Percentiles rank a stretch among this genome's conserved stretches.
phyloP scores from a whole-genome alignment of 2,797 vertebrate species.

The Hippocampus kuda region DNA sequence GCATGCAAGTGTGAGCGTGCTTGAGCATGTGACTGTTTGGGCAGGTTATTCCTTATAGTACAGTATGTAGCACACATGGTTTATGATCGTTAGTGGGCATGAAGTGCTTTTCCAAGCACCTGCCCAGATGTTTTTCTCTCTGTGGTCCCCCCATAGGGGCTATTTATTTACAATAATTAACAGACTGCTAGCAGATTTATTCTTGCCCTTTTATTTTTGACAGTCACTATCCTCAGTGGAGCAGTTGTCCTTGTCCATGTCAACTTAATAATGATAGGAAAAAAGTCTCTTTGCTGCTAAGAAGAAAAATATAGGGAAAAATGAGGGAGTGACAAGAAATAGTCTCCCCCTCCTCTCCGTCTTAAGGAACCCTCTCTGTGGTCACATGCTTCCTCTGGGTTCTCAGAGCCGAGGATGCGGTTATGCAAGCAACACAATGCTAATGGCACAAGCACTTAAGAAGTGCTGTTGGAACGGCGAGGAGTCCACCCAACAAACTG shows the following conservation, averaged over 20 bases:
- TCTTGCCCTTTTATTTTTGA: constrained; percentile 3
- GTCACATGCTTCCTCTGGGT: constrained; percentile 36
- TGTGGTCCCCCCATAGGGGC: not conserved
- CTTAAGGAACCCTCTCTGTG: constrained; percentile 31
- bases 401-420: constrained; percentile 20
- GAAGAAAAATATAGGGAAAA: constrained; percentile 1
- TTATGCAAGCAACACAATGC: constrained; percentile 48
- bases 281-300: constrained; percentile 16
- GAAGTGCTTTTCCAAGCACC: not conserved
- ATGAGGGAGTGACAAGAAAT: not conserved
- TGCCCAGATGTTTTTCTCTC: constrained; percentile 24
- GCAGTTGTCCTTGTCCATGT: constrained; percentile 8
- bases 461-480: constrained; percentile 24
- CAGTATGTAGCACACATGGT: constrained; percentile 1
- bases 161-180: constrained; percentile 26
- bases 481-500: constrained; percentile 19
- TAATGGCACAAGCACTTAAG: constrained; percentile 53
- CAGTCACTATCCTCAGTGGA: constrained; percentile 11
- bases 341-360: constrained; percentile 15
- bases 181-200: constrained; percentile 13
- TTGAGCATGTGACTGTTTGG: constrained; percentile 12
- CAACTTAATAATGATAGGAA: constrained; percentile 19
- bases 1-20: constrained; percentile 1
- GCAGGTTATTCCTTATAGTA: constrained; percentile 12
- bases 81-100: constrained; percentile 3